Evolutionary conservation across 2,797 vertebrate species (phyloP), one percentile per base, ranked within the genome.

Genomic region (Naso thynnoides): DNA sequence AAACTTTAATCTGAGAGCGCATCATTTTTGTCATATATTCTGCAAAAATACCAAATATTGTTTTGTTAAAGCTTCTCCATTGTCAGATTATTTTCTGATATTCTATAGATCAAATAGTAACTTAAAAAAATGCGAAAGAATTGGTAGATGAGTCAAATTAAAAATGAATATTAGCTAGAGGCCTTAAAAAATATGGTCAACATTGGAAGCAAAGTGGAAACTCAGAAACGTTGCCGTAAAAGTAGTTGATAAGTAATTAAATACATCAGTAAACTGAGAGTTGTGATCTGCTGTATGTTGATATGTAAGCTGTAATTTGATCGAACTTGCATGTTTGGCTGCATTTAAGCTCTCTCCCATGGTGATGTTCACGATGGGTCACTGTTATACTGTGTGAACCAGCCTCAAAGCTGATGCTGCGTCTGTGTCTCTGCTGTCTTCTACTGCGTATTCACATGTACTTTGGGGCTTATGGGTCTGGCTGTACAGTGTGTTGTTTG

Each of bases 401-500:
- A 13, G 60, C 41, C 9, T 27, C 31, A 24, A 18, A 60, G 57
- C 44, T 5, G 8, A 44, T 29, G 10, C 36, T 16, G 26, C 15
- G 36, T 48, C 52, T 44, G 44, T 39, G 21, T 55, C 50, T 71
- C 53, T 27, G 6, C 47, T 58, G 63, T 80, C 77, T 61, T 77
- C 68, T 79, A 77, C n/a, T 79, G 74, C 36, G 4, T 65, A 72
- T 77, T 71, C 61, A 65, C 66, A 74, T 69, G 65, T 53, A 60
- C 70, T 76, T n/a, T 68, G 70, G 55, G 47, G 55, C 60, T 52
- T 62, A 44, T 63, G 71, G 69, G 53, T 81, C 73, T 60, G n/a
- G 54, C 71, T 68, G 73, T 61, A 88, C 83, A 88, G 85, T 76
- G 86, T 87, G 88, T 85, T 87, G 87, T 89, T 88, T 89, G 86